phyloP scores from a whole-genome alignment of 2,113 vertebrate genomes.

The Anolis carolinensis region DNA sequence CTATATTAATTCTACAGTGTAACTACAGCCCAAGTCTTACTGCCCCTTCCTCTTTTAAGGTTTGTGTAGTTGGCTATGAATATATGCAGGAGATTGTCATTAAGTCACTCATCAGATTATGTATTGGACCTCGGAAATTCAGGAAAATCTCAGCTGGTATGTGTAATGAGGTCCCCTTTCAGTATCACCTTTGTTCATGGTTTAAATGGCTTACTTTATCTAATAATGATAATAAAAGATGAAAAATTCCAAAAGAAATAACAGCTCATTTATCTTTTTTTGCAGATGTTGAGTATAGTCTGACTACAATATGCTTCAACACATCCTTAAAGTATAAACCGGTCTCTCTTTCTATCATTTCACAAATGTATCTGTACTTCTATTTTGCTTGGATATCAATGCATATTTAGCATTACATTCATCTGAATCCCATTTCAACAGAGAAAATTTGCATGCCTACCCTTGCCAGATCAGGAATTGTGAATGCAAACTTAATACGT shows the following conservation, averaged over 20 bases:
- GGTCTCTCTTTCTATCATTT: not conserved
- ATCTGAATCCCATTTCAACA: not conserved
- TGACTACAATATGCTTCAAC: not conserved
- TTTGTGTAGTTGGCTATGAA: too few relatives aligned
- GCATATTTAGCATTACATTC: not conserved
- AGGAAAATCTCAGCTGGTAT: not conserved
- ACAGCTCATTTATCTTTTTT: not conserved
- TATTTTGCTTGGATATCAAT: not conserved
- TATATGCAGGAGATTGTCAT: not conserved
- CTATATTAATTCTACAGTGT: too few relatives aligned
- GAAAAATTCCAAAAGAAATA: not conserved
- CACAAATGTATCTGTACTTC: not conserved
- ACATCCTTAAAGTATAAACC: not conserved
- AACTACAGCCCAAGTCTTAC: too few relatives aligned
- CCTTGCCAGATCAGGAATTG: not conserved
- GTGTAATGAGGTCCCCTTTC: not conserved
- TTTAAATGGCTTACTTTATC: not conserved
- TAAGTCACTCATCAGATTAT: not conserved
- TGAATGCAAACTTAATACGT: not conserved
- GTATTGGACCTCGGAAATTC: not conserved
- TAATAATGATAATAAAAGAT: not conserved
- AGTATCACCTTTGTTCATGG: not conserved
- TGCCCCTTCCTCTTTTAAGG: too few relatives aligned
- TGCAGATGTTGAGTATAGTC: not conserved
- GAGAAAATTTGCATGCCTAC: not conserved